Base-by-base conservation (phyloP, 2,113 vertebrate genomes). In the Austrofundulus limnaeus region DNA sequence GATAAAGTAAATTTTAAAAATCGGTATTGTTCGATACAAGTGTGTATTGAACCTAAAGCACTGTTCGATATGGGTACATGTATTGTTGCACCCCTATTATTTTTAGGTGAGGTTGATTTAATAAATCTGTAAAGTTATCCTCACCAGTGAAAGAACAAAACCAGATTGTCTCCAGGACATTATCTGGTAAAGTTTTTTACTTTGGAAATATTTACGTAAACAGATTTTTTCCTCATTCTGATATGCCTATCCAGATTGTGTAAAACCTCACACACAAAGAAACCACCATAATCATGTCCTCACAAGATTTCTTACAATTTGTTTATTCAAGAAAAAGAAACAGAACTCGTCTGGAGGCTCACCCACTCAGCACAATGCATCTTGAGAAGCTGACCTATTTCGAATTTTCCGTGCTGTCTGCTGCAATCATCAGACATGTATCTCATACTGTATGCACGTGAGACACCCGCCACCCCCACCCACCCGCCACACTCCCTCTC, bases 341-440 rank as follows among this genome's bases (percentile, higher is more conserved):
- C 48, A 58, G 49, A 78, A 82, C 70, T 83, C 61, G 65, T 84
- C 57, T 66, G 61, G 73, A 75, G 66, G 67, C 80, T 75, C 62
- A 17, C 80, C 72, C 62, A 17, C 68, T 77, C 73, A 60, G 76
- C 82, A 87, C 83, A 88, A 77, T 78, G 70, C 79, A 68, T 78
- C 86, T 86, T 80, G 80, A 85, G 85, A 70, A 84, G 83, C 85
- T 90, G 90, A 88, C 89, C 90, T 89, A 88, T 90, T 91, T 91
- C 84, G 57, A 56, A 77, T 86, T 90, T 90, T 90, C 83, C 80
- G 43, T 85, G 66, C 81, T 86, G 88, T 89, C 88, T 88, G 78
- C 80, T 81, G 77, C 77, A 76, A 85, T 87, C 87, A 87, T 81
- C 85, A 85, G 78, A 82, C 83, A 70, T 83, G 79, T 82, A 85